Evolutionary conservation across 2,113 vertebrate genomes (phyloP).

Genomic region (cattle (Bos taurus)): DNA sequence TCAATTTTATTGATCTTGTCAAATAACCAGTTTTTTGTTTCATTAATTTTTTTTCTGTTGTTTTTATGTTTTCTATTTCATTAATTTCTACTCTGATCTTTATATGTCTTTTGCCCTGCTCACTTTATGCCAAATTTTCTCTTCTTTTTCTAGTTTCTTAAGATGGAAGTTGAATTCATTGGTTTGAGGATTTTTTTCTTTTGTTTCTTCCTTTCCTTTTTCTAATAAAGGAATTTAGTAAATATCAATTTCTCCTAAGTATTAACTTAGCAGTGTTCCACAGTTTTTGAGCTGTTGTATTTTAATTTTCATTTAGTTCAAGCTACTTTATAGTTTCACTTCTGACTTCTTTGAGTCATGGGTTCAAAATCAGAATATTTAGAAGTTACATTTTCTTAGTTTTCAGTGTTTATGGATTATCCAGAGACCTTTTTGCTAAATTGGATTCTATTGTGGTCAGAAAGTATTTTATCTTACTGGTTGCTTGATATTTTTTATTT

Average conservation of each 20-base stretch:
- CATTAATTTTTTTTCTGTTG: neutral
- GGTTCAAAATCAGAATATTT: neutral
- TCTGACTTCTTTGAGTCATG: neutral
- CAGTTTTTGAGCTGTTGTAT: neutral
- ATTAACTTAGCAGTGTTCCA: neutral
- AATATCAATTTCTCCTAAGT: neutral
- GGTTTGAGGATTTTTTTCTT: neutral
- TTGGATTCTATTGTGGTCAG: neutral
- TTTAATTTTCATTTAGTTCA: neutral
- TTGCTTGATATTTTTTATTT: neutral
- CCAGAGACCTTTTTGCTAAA: neutral
- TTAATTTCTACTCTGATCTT: neutral
- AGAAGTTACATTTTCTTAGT: neutral
- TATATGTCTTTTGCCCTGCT: neutral
- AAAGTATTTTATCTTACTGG: neutral
- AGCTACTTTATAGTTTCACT: neutral
- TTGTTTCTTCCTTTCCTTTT: neutral
- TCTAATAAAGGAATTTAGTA: neutral
- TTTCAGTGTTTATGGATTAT: neutral
- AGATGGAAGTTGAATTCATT: neutral
- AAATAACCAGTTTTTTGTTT: neutral
- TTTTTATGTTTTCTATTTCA: neutral
- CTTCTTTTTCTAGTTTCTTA: slow-evolving; percentile 12
- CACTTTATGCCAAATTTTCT: neutral
- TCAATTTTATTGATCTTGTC: neutral